phyloP scores from a whole-genome alignment of 2,113 vertebrate species.

The Podilymbus podiceps region DNA sequence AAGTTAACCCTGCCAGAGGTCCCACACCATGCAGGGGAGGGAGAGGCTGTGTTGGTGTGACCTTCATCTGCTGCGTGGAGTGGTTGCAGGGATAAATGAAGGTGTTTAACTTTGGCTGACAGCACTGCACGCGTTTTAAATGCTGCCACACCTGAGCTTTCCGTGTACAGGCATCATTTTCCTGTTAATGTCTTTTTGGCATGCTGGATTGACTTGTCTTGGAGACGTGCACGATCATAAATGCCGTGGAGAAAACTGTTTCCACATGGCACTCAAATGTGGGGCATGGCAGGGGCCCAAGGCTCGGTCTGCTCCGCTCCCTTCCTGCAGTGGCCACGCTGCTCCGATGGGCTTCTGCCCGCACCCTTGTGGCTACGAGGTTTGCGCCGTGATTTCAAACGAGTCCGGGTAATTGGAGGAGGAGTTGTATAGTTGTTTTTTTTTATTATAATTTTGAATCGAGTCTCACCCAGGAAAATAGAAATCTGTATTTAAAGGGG shows the following conservation, averaged over 20 bases:
- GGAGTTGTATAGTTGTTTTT: neutral
- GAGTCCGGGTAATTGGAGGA: neutral
- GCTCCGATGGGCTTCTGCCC: neutral
- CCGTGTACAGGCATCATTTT: neutral
- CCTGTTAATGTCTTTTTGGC: neutral
- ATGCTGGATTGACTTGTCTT: neutral
- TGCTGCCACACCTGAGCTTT: neutral
- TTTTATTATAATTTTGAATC: neutral
- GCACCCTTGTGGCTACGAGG: rapidly evolving
- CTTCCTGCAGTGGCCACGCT: neutral
- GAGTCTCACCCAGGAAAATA: neutral
- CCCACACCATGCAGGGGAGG: neutral
- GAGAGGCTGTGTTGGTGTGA: neutral
- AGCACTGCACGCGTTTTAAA: neutral
- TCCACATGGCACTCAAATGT: neutral
- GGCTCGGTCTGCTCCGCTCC: neutral
- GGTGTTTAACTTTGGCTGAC: neutral
- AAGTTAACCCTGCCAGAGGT: neutral
- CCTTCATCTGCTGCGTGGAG: neutral
- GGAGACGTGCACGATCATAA: neutral
- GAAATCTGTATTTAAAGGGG: neutral
- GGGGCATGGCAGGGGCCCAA: neutral
- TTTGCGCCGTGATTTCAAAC: neutral
- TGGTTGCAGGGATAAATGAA: neutral
- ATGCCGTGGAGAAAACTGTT: neutral